These are phyloP conservation scores for Hypsibius dujardini DNA, from an alignment of 1,140 invertebrate species.

Conservation along the genomic window DNA sequence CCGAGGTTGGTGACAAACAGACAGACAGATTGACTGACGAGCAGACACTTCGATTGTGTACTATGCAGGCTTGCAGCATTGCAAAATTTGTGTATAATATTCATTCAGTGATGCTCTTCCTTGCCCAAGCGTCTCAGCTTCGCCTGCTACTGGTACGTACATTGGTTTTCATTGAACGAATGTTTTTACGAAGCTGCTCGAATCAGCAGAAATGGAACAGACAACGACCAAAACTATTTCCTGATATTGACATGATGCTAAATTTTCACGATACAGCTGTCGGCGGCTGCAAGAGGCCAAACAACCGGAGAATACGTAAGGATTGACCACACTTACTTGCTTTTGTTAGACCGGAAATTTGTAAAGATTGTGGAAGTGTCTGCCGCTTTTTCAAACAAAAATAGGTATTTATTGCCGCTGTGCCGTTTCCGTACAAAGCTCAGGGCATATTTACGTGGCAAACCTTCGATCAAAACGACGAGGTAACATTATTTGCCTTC, in stretches of 20 bases:
- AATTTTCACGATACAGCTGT: not conserved
- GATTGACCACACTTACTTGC: not conserved
- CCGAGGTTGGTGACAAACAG: not conserved
- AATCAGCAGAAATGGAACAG: not conserved
- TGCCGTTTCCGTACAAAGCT: not conserved
- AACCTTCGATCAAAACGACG: not conserved
- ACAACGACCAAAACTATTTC: not conserved
- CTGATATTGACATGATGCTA: not conserved
- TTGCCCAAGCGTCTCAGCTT: not conserved
- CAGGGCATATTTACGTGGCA: not conserved
- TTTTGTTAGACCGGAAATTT: slow-evolving; percentile 1
- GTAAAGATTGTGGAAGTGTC: not conserved
- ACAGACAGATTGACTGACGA: not conserved
- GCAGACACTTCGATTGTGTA: not conserved
- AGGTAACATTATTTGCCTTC: not conserved
- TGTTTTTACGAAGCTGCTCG: not conserved
- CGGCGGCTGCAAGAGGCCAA: not conserved
- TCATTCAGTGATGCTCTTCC: not conserved
- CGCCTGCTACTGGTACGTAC: not conserved
- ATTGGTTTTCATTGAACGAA: not conserved
- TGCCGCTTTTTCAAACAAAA: not conserved
- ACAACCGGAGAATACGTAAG: not conserved
- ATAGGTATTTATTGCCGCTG: not conserved
- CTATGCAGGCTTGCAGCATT: not conserved
- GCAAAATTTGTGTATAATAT: too few species aligned